Evolutionary conservation across 2,113 vertebrate genomes (phyloP).

Genomic region (Kobus ellipsiprymnus): DNA sequence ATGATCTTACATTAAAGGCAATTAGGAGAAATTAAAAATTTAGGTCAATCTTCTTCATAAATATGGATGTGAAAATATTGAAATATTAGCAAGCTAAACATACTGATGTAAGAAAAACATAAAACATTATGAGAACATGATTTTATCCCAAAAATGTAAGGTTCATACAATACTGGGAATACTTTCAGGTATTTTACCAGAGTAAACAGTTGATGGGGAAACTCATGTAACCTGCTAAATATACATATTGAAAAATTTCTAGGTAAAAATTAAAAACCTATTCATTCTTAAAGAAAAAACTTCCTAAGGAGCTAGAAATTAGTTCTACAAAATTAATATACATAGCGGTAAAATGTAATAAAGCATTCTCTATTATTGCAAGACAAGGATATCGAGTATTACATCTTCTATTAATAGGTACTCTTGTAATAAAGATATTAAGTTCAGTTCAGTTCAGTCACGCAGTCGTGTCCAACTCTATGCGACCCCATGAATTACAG

Average conservation of each 20-base stretch:
- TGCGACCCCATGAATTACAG: fast-evolving
- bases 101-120: background rate
- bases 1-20: background rate
- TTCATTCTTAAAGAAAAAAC: background rate
- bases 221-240: background rate
- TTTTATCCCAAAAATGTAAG: background rate
- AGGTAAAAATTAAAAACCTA: background rate
- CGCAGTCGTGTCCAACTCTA: fast-evolving
- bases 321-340: background rate
- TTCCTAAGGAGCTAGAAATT: background rate
- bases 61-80: background rate
- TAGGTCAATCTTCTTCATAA: background rate
- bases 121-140: background rate
- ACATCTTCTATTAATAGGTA: background rate
- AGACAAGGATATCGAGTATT: background rate
- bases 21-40: background rate
- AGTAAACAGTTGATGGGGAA: background rate
- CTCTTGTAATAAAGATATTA: background rate
- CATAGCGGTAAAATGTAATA: background rate
- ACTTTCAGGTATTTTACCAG: background rate
- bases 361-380: background rate
- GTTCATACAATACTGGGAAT: background rate
- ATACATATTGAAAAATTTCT: background rate
- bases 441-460: no score
- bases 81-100: background rate